A percentile compares a stretch with the other conserved stretches of the same genome.
phyloP scores from a whole-genome alignment of 2,797 vertebrate genomes.

The Cuculus canorus region DNA sequence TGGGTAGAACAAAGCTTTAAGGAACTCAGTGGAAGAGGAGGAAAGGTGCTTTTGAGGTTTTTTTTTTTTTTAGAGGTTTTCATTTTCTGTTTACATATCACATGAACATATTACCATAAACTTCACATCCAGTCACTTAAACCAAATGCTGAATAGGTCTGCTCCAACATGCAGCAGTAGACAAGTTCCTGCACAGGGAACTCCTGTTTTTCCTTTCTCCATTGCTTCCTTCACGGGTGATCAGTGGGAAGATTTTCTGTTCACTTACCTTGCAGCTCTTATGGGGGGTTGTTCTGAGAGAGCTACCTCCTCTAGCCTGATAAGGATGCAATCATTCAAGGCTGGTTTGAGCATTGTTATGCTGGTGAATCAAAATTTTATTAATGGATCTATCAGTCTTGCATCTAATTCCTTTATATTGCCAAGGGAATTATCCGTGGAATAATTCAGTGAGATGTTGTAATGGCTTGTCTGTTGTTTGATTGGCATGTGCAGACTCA shows the following conservation, averaged over 20 bases:
- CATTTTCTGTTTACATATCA: neutral
- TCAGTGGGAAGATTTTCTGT: neutral
- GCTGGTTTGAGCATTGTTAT: neutral
- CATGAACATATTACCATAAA: neutral
- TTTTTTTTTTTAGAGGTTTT: neutral
- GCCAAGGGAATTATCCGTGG: neutral
- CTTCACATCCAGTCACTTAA: neutral
- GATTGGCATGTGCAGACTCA: neutral
- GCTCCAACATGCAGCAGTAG: neutral
- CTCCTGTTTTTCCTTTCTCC: neutral
- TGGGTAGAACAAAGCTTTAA: slow-evolving; percentile 6
- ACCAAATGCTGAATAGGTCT: neutral
- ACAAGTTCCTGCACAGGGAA: neutral
- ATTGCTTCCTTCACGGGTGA: neutral
- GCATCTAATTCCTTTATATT: neutral
- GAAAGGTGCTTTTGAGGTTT: neutral
- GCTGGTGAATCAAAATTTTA: neutral
- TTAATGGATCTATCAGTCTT: neutral
- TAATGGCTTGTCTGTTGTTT: neutral
- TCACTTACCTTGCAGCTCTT: neutral
- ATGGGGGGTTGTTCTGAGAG: neutral
- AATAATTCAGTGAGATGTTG: neutral
- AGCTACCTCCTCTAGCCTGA: neutral
- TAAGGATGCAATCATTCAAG: neutral
- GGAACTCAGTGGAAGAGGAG: neutral